Evolutionary conservation across 2,113 vertebrate genomes (phyloP).

Genomic region (crab-eating macaque (Macaca fascicularis)): DNA sequence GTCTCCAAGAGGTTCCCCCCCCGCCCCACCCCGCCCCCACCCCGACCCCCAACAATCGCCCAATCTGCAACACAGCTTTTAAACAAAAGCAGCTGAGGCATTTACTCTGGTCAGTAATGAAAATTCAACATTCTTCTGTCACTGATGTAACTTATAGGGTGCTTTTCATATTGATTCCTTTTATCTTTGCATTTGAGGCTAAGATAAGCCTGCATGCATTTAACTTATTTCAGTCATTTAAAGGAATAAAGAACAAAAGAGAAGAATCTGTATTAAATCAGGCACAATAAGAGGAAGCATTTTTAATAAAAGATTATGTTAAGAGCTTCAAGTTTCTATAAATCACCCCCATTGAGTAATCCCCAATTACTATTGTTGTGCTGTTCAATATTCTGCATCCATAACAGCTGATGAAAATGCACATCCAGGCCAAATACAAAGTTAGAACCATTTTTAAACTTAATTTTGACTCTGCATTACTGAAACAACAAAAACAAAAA

Average conservation of each 20-base stretch:
- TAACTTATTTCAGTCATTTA: conserved; percentile 58
- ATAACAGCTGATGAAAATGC: conserved; percentile 27
- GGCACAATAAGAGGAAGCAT: conserved; percentile 36
- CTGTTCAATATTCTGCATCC: conserved; percentile 8
- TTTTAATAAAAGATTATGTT: conserved; percentile 73
- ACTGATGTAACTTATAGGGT: conserved; percentile 39
- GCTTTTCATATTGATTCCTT: conserved; percentile 57
- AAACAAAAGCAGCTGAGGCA: conserved; percentile 49
- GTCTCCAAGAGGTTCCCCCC: not conserved
- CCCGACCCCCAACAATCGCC: not conserved
- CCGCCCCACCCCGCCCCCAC: too few species aligned
- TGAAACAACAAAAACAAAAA: conserved; percentile 41
- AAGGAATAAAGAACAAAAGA: conserved; percentile 32
- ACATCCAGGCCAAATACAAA: conserved; percentile 15
- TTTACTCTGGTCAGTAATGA: not conserved
- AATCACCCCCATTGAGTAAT: conserved; percentile 48
- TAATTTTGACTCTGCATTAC: conserved; percentile 37
- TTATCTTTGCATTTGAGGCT: conserved; percentile 50
- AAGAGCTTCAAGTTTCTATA: conserved; percentile 55
- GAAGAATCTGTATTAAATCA: conserved; percentile 63
- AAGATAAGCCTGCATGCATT: conserved; percentile 42
- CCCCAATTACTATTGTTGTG: not conserved
- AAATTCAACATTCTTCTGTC: conserved; percentile 53
- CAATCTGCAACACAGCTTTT: not conserved
- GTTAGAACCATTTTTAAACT: conserved; percentile 53